phyloP scores from a whole-genome alignment of 92 coral and sea anemone genomes.

The Desmophyllum pertusum region DNA sequence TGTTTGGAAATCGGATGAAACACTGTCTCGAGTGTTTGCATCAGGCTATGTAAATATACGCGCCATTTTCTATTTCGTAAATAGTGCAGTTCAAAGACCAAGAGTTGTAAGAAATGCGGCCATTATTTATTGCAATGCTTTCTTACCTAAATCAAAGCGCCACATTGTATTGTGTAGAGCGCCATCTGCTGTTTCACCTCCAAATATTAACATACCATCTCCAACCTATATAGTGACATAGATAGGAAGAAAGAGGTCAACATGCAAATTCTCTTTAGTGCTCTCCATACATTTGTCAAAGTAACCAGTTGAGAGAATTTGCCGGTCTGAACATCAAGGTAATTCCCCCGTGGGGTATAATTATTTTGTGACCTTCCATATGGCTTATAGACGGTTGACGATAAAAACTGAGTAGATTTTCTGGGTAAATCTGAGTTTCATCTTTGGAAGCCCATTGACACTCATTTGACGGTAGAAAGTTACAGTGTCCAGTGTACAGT shows the following conservation, averaged over 20 bases:
- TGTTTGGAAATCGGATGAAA: too few relatives aligned
- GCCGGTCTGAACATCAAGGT: background rate
- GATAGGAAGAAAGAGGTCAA: background rate
- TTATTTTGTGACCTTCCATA: too few relatives aligned
- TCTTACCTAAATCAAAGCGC: conserved; percentile 93
- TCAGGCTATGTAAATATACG: too few relatives aligned
- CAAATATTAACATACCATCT: conserved; percentile 94
- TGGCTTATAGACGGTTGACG: too few relatives aligned
- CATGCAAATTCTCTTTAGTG: background rate
- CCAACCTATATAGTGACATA: conserved; percentile 76
- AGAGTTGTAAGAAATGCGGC: background rate
- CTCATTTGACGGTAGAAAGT: too few relatives aligned
- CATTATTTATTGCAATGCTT: background rate
- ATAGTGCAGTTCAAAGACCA: background rate
- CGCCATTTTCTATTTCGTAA: too few relatives aligned
- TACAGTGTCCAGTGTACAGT: too few relatives aligned
- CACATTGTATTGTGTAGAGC: conserved; percentile 73
- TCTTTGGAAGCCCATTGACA: too few relatives aligned
- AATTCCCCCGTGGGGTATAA: too few relatives aligned
- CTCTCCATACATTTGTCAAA: background rate
- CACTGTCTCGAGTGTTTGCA: too few relatives aligned
- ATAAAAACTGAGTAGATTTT: too few relatives aligned
- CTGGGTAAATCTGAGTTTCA: too few relatives aligned
- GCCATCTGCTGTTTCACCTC: conserved; percentile 86
- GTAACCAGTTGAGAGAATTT: background rate